Evolutionary conservation across 2,797 vertebrate genomes (phyloP).

Genomic region (Pygocentrus nattereri): DNA sequence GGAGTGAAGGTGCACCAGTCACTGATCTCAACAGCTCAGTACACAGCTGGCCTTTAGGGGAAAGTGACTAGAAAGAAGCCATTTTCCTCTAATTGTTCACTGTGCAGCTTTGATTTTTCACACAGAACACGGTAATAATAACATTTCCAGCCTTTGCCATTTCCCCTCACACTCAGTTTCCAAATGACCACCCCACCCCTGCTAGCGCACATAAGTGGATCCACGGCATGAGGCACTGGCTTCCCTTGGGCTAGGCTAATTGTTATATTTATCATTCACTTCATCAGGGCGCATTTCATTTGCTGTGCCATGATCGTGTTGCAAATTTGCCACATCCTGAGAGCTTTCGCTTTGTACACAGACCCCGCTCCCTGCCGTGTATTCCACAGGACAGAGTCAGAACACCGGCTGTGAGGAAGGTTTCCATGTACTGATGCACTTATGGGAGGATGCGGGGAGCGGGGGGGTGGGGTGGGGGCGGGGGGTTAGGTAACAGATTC

Average conservation of each 20-base stretch:
- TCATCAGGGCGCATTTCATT: constrained; percentile 72
- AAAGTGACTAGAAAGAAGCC: too few species aligned
- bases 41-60: too few species aligned
- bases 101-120: too few species aligned
- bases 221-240: constrained; percentile 3
- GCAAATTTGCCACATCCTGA: constrained; percentile 36
- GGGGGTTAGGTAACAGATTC: constrained; percentile 40
- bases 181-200: constrained; percentile 40
- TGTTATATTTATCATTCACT: constrained; percentile 73
- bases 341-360: constrained; percentile 36
- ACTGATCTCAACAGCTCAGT: too few species aligned
- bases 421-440: constrained; percentile 37
- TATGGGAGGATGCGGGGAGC: constrained; percentile 24
- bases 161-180: too few species aligned
- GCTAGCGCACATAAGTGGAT: constrained; percentile 39
- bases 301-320: constrained; percentile 61
- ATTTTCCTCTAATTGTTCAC: too few species aligned
- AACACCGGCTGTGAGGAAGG: constrained; percentile 29
- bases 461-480: constrained; percentile 36
- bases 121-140: too few species aligned
- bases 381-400: constrained; percentile 21
- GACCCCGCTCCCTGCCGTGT: constrained; percentile 28
- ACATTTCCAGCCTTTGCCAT: too few species aligned
- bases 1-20: too few species aligned
- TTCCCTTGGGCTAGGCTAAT: constrained; percentile 70